Evolutionary conservation across 2,888 invertebrate genomes (phyloP), one percentile per base, ranked within the genome.

Genomic region (Phymatocera aterrima): DNA sequence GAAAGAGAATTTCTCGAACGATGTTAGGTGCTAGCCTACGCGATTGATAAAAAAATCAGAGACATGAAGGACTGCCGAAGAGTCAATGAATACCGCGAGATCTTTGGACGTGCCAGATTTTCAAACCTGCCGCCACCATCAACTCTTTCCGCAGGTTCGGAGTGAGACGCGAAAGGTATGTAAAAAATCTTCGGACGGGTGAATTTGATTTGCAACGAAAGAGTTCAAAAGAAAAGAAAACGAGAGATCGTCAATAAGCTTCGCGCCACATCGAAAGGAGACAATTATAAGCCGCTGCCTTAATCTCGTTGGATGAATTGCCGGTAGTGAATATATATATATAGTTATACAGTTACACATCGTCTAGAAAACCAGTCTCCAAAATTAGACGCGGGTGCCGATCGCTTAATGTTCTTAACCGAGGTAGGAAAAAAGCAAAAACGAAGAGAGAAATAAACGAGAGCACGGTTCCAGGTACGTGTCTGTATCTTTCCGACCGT

Each of bases 331-430:
- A 24, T 51, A 51, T 15, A 12, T 10, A 61, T 61, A 3, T 61
- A 31, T n/a, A n/a, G n/a, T n/a, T n/a, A n/a, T n/a, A n/a, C n/a
- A n/a, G n/a, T n/a, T n/a, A n/a, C 6, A 15, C 43, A 24, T 24
- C 5, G 34, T 15, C 1, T 64, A 46, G 24, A 68, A 43, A 68
- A 43, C 68, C 43, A 15, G 43, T 43, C 24, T 28, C n/a, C 28
- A 51, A 72, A 72, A 34, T 48, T 72, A 48, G 51, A 72, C 48
- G 48, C 72, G 72, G 72, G 31, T 72, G 51, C 28, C 28, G 72
- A 72, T 72, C 48, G 51, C 6, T 68, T 43, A 68, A 68, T 43
- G 68, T 43, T 43, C 46, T 68, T 28, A 64, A 10, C 1, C 37
- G 3, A 18, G 5, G 61, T 64, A 18, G 8, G 37, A 1, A 43